These are phyloP conservation scores for Anableps anableps DNA, from an alignment of 2,797 vertebrate species.

Conservation along the genomic window DNA sequence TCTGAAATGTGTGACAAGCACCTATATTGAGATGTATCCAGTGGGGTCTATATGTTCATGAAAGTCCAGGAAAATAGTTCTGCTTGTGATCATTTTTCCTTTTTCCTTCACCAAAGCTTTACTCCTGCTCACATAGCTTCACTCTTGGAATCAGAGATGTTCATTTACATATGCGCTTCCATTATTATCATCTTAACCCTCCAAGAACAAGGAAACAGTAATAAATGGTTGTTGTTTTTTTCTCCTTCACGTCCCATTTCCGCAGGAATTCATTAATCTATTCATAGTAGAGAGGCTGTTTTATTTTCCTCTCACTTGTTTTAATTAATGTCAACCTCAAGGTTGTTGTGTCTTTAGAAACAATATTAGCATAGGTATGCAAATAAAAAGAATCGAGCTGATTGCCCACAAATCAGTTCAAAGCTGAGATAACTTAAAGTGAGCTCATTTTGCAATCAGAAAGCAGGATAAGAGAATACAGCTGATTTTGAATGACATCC, in stretches of 20 bases:
- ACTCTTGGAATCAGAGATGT: conserved; percentile 79
- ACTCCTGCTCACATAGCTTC: conserved; percentile 76
- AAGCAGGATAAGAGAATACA: neutral
- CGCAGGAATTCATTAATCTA: conserved; percentile 82
- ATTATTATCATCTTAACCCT: conserved; percentile 85
- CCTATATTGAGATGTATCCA: neutral
- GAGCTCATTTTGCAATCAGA: conserved; percentile 14
- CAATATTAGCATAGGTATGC: conserved; percentile 64
- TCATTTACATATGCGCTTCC: conserved; percentile 79
- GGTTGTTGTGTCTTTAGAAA: conserved; percentile 60
- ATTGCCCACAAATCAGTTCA: conserved; percentile 1
- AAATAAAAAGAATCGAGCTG: conserved; percentile 39
- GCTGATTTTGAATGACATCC: conserved; percentile 22
- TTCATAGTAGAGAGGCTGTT: conserved; percentile 83
- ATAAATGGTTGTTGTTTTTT: conserved; percentile 72
- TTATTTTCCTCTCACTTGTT: conserved; percentile 46
- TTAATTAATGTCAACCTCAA: conserved; percentile 73
- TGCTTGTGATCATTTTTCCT: neutral
- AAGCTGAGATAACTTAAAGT: conserved; percentile 13
- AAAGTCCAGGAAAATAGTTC: neutral
- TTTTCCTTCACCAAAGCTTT: conserved; percentile 68
- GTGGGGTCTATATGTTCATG: neutral
- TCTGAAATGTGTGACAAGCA: neutral
- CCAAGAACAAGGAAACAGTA: conserved; percentile 83
- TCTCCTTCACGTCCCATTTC: conserved; percentile 84